These are phyloP conservation scores for Nicator chloris DNA, from an alignment of 2,113 vertebrate genomes.

Conservation along the genomic window DNA sequence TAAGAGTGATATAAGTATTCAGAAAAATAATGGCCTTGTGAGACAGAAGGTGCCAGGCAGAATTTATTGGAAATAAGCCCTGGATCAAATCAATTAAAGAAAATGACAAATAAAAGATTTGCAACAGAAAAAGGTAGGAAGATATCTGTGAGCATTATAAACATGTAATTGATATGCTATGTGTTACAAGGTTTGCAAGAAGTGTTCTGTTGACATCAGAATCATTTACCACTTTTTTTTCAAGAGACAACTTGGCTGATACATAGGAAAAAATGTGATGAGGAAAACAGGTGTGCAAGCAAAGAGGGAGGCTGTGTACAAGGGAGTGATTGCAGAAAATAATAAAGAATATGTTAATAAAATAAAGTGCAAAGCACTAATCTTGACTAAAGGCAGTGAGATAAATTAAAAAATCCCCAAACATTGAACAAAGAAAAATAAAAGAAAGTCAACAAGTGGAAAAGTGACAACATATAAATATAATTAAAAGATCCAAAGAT, in stretches of 20 bases:
- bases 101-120: background rate
- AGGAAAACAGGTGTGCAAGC: background rate
- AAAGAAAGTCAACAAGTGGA: background rate
- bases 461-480: background rate
- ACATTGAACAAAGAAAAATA: background rate
- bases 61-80: background rate
- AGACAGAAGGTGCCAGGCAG: background rate
- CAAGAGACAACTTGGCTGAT: background rate
- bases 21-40: background rate
- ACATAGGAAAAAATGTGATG: background rate
- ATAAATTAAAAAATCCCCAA: rapidly evolving
- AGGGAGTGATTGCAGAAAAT: background rate
- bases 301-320: background rate
- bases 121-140: background rate
- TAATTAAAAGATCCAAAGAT: background rate
- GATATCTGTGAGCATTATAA: background rate
- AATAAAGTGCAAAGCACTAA: background rate
- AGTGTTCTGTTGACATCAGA: background rate
- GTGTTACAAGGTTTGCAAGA: background rate
- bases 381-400: background rate
- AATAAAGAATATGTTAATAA: background rate
- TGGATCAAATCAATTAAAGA: background rate
- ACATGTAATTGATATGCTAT: background rate
- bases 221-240: background rate
- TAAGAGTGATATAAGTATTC: background rate